Percentiles rank a stretch among this genome's conserved stretches.
Conservation (phyloP, 2,797 vertebrate genomes). For the Amniataba percoides region DNA sequence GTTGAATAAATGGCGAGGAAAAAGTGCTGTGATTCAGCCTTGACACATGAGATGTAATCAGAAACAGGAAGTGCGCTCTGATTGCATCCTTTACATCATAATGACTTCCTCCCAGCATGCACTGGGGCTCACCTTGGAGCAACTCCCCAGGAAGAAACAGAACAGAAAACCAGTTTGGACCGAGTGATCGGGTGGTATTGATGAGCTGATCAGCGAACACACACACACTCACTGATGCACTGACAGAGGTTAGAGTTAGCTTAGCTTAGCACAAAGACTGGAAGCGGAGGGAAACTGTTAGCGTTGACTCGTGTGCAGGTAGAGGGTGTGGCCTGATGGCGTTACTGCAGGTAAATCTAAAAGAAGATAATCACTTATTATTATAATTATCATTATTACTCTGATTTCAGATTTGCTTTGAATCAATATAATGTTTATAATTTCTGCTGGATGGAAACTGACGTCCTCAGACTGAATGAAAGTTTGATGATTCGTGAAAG, state of each 20-base stretch:
- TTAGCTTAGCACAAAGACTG: conserved; percentile 14
- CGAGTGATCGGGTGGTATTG: neutral
- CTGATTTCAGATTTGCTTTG: too few species aligned
- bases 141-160: neutral
- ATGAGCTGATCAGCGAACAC: neutral
- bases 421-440: too few species aligned
- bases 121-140: neutral
- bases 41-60: neutral
- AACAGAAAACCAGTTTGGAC: neutral
- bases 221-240: too few species aligned
- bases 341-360: too few species aligned
- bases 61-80: conserved; percentile 4
- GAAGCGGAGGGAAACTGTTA: neutral
- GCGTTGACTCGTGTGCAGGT: neutral
- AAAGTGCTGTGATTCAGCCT: neutral
- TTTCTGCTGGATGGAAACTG: too few species aligned
- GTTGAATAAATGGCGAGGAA: too few species aligned
- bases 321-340: too few species aligned
- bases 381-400: too few species aligned
- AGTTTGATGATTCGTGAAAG: too few species aligned
- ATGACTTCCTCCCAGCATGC: conserved; percentile 19
- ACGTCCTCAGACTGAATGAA: too few species aligned
- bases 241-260: neutral
- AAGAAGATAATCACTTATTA: too few species aligned
- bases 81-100: neutral